Evolutionary conservation across 2,888 invertebrate species (phyloP).

Genomic region (Eurois occulta): DNA sequence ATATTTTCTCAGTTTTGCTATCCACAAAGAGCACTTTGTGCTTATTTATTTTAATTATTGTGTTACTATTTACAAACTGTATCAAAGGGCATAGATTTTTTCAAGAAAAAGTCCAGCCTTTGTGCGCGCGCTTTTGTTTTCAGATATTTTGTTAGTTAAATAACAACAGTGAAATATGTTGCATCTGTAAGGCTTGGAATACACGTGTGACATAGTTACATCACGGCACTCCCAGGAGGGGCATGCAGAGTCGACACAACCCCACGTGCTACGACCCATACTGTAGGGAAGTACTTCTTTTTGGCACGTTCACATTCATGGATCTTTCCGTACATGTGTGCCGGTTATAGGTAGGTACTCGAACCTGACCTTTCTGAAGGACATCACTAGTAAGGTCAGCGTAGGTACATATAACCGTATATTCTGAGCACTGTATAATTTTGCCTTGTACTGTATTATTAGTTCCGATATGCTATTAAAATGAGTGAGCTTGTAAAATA

Average conservation of each 20-base stretch:
- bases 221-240: conserved; percentile 1
- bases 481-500: background rate
- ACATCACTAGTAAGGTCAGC: conserved; percentile 10
- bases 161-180: conserved; percentile 44
- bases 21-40: conserved; percentile 33
- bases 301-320: conserved; percentile 40
- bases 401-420: background rate
- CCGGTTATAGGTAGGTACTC: conserved; percentile 11
- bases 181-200: conserved; percentile 23
- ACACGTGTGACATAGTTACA: conserved; percentile 10
- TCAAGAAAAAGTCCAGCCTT: conserved; percentile 27
- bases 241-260: background rate
- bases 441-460: background rate
- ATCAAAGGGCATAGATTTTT: conserved; percentile 27
- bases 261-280: conserved; percentile 9
- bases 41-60: conserved; percentile 40
- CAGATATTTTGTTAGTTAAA: conserved; percentile 46
- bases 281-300: conserved; percentile 9
- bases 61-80: conserved; percentile 30
- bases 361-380: conserved; percentile 42
- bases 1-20: conserved; percentile 22
- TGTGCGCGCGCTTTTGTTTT: conserved; percentile 53
- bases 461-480: background rate
- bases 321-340: conserved; percentile 21
- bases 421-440: conserved; percentile 14